Evolutionary conservation across 2,888 invertebrate species (phyloP), one percentile per base, ranked within the genome.

Genomic region (Pasiphila rectangulata): DNA sequence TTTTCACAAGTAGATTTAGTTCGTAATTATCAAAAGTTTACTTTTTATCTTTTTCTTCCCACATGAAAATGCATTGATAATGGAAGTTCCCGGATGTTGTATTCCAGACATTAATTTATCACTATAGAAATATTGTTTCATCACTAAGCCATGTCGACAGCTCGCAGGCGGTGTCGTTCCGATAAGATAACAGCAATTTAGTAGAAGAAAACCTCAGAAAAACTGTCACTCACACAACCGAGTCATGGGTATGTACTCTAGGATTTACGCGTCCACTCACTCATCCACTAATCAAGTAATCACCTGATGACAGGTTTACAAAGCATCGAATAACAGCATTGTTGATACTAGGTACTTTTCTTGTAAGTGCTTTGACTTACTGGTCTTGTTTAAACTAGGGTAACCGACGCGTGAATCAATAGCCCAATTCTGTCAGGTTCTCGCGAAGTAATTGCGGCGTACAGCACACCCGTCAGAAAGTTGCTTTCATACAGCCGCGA

Each of bases 111-210:
- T 44, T 38, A 54, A 64, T 66, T 63, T 54, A 68, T 71, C 69
- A 62, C 44, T 61, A 63, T 67, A 62, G 67, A 75, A 74, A 69
- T 58, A 57, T 69, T 65, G 59, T 54, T 54, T 52, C 56, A 56
- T 51, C 48, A 49, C 46, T 57, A 56, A 62, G 59, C 43, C 51
- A 54, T 55, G 56, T 54, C 50, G 54, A 51, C 56, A 59, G 56
- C 52, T 55, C 46, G 42, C 53, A 46, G 53, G 40, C 60, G 52
- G 62, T 53, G 54, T 62, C 61, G 47, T 59, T 47, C 34, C 44
- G 67, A 70, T 73, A 69, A 73, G 76, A 77, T 79, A 75, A 67
- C 37, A 17, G 23, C 9, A n/a, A 17, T 21, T 30, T 24, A 36
- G 23, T 21, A 47, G 25, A 46, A 37, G 24, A 37, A 36, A 38